Base-by-base conservation (phyloP, 2,888 invertebrate genomes). In the Temnothorax rugatulus region DNA sequence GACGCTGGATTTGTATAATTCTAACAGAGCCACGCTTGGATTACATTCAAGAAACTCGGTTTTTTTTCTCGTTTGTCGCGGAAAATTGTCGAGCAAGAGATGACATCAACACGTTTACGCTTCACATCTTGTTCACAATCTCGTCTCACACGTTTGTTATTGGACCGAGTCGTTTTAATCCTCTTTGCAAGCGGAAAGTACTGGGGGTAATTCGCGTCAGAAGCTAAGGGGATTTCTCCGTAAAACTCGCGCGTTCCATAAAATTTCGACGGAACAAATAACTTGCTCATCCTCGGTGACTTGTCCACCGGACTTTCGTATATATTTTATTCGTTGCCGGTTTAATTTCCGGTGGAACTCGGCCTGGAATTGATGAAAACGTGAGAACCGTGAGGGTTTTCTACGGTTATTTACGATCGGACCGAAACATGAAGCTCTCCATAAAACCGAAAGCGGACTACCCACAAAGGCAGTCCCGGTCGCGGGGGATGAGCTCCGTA, bases 401-500 rank as follows among this genome's bases (percentile, higher is more conserved):
- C 29, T 47, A 29, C 13, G 25, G 47, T 44, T 71, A 47, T 71
- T 59, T 47, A 52, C 18, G 71, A 57, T 34, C 18, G 34, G 4
- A 7, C 8, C 34, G 4, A 9, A 69, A 34, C 25, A 34, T 29
- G 44, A 47, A 41, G 59, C 34, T 57, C 44, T 47, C 57, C 57
- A 34, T 79, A 69, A 69, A 69, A 44, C 34, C 44, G 34, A 18
- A 79, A 44, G 8, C n/a, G 29, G 8, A 54, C 25, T 54, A 4
- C 18, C 13, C 13, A 34, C 59, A 71, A 79, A 71, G 71, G 44
- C 34, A 29, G 57, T 8, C 3, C 8, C 34, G 47, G 25, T 52
- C 66, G 47, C 64, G 34, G 63, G 44, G 57, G 50, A 88, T 29
- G 88, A 87, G 76, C 87, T 89, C 86, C 87, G 90, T 90, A 84